phyloP scores from a whole-genome alignment of 2,797 vertebrate species.

The Cuculus canorus region DNA sequence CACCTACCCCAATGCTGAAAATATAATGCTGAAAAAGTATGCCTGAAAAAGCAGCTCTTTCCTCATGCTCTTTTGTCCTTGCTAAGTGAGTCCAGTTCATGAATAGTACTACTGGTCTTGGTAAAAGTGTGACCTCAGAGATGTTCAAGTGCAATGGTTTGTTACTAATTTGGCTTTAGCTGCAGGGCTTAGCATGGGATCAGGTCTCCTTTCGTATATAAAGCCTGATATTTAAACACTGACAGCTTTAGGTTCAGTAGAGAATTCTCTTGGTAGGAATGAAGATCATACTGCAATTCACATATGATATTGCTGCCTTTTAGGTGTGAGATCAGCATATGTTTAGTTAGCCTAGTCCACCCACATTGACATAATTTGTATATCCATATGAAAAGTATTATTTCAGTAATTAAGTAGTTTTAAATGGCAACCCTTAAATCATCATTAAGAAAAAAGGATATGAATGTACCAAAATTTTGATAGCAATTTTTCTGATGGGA shows the following conservation, averaged over 20 bases:
- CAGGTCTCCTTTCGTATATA: conserved; percentile 35
- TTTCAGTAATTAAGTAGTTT: conserved; percentile 9
- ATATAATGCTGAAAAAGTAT: not conserved
- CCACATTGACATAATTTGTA: not conserved
- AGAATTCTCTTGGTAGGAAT: not conserved
- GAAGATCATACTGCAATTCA: conserved; percentile 17
- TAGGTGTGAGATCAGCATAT: not conserved
- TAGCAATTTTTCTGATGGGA: conserved; percentile 93
- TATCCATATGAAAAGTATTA: not conserved
- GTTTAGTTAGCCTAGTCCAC: not conserved
- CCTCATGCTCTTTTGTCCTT: conserved; percentile 24
- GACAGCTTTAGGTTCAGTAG: conserved; percentile 28
- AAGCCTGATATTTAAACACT: conserved; percentile 52
- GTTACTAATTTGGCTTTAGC: conserved; percentile 50
- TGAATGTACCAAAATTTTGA: conserved; percentile 97
- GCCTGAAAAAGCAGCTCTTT: conserved; percentile 23
- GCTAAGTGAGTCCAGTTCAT: conserved; percentile 26
- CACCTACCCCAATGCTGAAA: not conserved
- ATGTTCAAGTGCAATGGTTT: conserved; percentile 53
- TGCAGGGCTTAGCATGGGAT: conserved; percentile 22
- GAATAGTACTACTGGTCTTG: conserved; percentile 18
- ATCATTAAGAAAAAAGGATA: conserved; percentile 88
- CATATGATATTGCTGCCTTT: not conserved
- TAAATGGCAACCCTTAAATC: conserved; percentile 3
- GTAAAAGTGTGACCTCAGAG: conserved; percentile 52